These are phyloP conservation scores for Disparrhopalites patrizii DNA, from an alignment of 2,888 invertebrate genomes.

Conservation along the genomic window DNA sequence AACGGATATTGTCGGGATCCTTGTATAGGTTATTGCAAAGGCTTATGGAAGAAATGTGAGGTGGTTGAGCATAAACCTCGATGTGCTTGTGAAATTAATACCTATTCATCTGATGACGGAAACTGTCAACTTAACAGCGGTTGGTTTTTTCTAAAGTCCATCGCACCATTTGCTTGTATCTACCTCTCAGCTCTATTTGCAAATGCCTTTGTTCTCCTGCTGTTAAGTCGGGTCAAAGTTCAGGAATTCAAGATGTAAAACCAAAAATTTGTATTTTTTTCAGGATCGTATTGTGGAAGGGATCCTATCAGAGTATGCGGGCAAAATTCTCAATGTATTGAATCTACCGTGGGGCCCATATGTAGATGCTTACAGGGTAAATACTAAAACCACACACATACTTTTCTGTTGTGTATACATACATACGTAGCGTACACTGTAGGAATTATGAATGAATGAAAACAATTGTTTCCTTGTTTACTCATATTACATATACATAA, in stretches of 20 bases:
- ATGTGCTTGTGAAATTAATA: constrained; percentile 46
- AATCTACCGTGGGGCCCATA: constrained; percentile 45
- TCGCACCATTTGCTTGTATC: too few species aligned
- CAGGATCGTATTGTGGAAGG: constrained; percentile 46
- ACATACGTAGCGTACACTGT: not conserved
- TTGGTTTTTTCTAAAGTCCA: too few species aligned
- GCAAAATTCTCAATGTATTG: constrained; percentile 46
- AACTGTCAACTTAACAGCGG: constrained; percentile 47
- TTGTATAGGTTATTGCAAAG: constrained; percentile 45
- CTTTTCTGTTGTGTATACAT: not conserved
- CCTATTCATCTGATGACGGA: constrained; percentile 47
- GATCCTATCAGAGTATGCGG: constrained; percentile 48
- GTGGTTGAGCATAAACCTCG: constrained; percentile 46
- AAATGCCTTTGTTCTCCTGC: too few species aligned
- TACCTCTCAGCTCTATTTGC: too few species aligned
- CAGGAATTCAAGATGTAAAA: not conserved
- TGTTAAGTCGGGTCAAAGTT: too few species aligned
- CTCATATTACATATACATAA: not conserved
- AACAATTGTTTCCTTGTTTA: constrained; percentile 2
- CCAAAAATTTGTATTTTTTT: not conserved
- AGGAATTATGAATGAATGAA: not conserved
- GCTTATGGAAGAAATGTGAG: constrained; percentile 47
- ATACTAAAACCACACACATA: not conserved
- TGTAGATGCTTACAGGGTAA: constrained; percentile 33
- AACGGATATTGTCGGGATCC: constrained; percentile 48